These are phyloP conservation scores for Mnemiopsis leidyi DNA, from an alignment of 37 sponge, comb jelly and placozoan genomes.

Conservation along the genomic window DNA sequence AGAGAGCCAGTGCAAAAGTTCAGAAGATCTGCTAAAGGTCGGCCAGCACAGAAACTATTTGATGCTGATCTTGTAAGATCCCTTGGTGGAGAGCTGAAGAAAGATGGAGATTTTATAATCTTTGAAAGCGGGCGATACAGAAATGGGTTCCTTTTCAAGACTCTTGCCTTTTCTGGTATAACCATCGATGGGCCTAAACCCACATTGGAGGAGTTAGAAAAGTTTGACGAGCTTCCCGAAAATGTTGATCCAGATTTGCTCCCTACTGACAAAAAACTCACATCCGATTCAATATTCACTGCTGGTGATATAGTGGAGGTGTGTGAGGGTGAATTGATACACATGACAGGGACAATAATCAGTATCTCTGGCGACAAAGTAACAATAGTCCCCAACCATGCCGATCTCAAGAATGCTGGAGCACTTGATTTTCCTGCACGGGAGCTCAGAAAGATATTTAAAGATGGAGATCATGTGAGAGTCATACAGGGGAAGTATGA, in stretches of 20 bases:
- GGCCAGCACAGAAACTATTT: slow-evolving; percentile 85
- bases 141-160: slow-evolving; percentile 94
- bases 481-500: slow-evolving; percentile 88
- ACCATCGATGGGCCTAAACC: slow-evolving; percentile 93
- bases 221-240: slow-evolving; percentile 92
- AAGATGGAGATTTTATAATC: slow-evolving; percentile 84
- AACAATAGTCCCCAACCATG: slow-evolving; percentile 86
- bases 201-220: slow-evolving; percentile 92
- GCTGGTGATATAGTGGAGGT: slow-evolving; percentile 95
- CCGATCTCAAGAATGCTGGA: slow-evolving; percentile 76
- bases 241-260: slow-evolving; percentile 74
- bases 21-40: slow-evolving; percentile 49
- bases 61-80: slow-evolving; percentile 78
- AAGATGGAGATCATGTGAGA: slow-evolving; percentile 93
- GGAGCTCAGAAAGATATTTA: slow-evolving; percentile 86
- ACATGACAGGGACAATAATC: slow-evolving; percentile 85
- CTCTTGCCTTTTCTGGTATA: slow-evolving; percentile 83
- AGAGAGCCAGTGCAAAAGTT: slow-evolving; percentile 19
- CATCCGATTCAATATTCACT: slow-evolving; percentile 58
- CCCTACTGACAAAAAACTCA: slow-evolving; percentile 10
- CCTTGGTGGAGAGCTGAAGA: slow-evolving; percentile 77
- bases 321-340: slow-evolving; percentile 86
- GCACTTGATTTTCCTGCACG: slow-evolving; percentile 79
- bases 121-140: slow-evolving; percentile 89
- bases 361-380: slow-evolving; percentile 78